Percentiles rank a stretch among this genome's conserved stretches.
Conservation (phyloP, 2,113 vertebrate species). For the Mirza zaza region DNA sequence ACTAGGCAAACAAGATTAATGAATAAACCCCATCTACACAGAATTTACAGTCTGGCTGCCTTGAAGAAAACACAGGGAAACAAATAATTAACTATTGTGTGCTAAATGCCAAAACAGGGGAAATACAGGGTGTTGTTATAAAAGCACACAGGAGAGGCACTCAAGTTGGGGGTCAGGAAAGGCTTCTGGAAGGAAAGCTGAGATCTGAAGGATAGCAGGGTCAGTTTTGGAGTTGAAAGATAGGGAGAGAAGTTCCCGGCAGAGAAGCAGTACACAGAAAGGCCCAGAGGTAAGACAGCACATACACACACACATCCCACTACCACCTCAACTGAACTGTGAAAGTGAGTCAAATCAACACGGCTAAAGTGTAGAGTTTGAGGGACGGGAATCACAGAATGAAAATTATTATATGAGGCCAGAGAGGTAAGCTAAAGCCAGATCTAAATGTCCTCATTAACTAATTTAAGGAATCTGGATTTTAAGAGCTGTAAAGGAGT, state of each 20-base stretch:
- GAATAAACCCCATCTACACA: not conserved
- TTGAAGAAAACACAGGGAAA: not conserved
- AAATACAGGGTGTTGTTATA: not conserved
- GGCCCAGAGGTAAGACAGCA: not conserved
- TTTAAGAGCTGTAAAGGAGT: not conserved
- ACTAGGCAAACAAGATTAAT: not conserved
- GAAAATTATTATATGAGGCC: not conserved
- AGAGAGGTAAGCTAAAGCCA: not conserved
- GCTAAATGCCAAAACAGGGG: not conserved
- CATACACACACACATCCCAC: not conserved
- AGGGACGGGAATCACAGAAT: not conserved
- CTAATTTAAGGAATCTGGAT: not conserved
- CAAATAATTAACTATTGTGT: not conserved
- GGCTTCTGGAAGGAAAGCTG: not conserved
- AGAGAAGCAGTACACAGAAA: not conserved
- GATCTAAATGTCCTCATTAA: not conserved
- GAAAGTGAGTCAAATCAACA: not conserved
- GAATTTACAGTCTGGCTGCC: not conserved
- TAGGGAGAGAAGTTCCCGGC: not conserved
- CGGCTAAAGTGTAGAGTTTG: fast-evolving
- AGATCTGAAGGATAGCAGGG: not conserved
- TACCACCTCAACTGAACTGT: not conserved
- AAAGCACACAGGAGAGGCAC: not conserved
- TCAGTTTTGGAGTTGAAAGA: not conserved
- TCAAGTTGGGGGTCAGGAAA: not conserved